Conservation (phyloP, 2,113 vertebrate genomes). For the Dendropsophus ebraccatus region DNA sequence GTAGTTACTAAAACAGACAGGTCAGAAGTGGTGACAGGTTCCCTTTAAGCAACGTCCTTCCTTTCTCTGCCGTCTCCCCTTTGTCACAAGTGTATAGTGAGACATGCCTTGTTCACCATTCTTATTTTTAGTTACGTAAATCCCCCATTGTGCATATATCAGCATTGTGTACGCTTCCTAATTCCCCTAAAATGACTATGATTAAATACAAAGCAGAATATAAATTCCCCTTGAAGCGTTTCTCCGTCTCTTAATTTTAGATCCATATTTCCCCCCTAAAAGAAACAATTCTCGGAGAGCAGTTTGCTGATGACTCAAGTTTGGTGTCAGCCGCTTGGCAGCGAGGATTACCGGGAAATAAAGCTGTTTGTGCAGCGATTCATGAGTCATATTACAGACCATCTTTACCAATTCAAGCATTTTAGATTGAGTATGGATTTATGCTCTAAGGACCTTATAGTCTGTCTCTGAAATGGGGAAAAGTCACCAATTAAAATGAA, state of each 20-base stretch:
- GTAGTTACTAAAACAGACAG: no score
- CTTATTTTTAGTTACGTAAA: no score
- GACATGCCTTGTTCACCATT: no score
- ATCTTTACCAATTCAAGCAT: constrained; percentile 40
- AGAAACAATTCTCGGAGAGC: constrained; percentile 68
- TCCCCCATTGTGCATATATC: neutral
- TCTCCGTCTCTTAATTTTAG: constrained; percentile 54
- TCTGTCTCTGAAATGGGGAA: constrained; percentile 2
- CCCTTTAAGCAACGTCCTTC: no score
- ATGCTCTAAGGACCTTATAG: neutral
- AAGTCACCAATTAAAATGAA: constrained; percentile 9
- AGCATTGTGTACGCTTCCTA: neutral
- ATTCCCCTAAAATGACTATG: neutral
- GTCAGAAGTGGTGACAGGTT: no score
- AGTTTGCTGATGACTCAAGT: constrained; percentile 74
- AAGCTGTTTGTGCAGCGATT: constrained; percentile 68
- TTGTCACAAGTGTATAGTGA: no score
- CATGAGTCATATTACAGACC: constrained; percentile 73
- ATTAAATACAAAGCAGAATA: neutral
- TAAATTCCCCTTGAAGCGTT: neutral
- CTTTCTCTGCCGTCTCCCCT: no score
- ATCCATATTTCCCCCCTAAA: constrained; percentile 66
- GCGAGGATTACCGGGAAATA: constrained; percentile 72
- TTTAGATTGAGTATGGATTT: constrained; percentile 1
- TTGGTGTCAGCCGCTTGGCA: constrained; percentile 73